Base-by-base conservation (phyloP, 2,113 vertebrate species). In the Conger conger region DNA sequence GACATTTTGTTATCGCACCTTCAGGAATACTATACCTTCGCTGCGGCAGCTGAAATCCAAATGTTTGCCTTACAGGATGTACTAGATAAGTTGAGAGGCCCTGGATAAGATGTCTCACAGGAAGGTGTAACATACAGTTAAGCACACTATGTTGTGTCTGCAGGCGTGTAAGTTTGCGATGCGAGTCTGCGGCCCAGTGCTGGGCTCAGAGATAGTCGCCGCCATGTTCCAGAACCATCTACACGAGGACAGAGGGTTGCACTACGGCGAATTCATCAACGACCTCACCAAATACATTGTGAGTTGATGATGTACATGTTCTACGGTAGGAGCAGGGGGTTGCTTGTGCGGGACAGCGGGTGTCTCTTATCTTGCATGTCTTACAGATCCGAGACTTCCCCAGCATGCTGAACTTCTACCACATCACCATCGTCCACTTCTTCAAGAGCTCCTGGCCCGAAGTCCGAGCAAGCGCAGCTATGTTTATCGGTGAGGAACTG, bases 251-350 rank as follows among this genome's bases (percentile, higher is more conserved):
- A 89, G 95, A 36, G 87, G 94, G 86, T 92, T 98, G 85, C 97
- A 98, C 92, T 97, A 97, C 0, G 97, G 97, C 0, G 98, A 99
- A 88, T 98, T 99, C 92, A 95, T 98, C 90, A 98, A 97, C 2
- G 89, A 97, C 50, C 95, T 96, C 89, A 96, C 96, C 89, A 99
- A 97, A 76, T 96, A 96, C 87, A 94, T 99, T 93, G 97, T 99
- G 89, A 94, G 97, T 27, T 2, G 54, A 83, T 20, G 63, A 16
- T 11, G 9, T 18, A 17, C 27, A 35, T 37, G 17, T 33, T 27
- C 3, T 37, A 23, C 15, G 4, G 53, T n/a, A n/a, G 18, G 1
- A 36, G 50, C 20, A 0, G 1, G 53, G 7, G 45, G 45, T 33
- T 23, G 50, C 30, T 23, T 73, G 1, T 0, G 57, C 3, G 57